Base-by-base conservation (phyloP, 2,888 invertebrate genomes). In the Limnephilus rhombicus region DNA sequence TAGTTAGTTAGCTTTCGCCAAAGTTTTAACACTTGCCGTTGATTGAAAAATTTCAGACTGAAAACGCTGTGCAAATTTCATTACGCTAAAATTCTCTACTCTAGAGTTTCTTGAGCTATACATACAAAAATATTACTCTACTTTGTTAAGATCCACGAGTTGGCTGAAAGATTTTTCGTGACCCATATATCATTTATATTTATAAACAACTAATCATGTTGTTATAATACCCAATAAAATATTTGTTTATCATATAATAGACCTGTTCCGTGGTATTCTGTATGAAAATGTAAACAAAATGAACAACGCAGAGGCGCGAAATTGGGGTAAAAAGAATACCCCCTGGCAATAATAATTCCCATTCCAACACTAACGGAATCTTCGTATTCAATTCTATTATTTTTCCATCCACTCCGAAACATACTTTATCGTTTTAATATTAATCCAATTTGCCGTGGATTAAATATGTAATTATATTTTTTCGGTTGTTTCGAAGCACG, bases 371-470 rank as follows among this genome's bases (percentile, higher is more conserved):
- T n/a, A 86, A 86, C 86, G 68, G 49, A 92, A 90, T 90, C 90
- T 90, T 89, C 91, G 87, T 91, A 92, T 90, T 85, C 91, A 90
- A 92, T 92, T 92, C 90, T 92, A 91, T 92, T 93, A 92, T 93
- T 93, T 93, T 93, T 86, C 92, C 85, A 89, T 87, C 91, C 95
- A 94, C 94, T 95, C 95, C 95, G 95, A 89, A 93, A 93, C 92
- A 92, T 93, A 93, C 93, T 93, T 93, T 92, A 95, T 96, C 93
- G 93, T 95, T 94, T 95, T 95, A 95, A 95, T 96, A 96, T 96
- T 96, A 96, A 96, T 96, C 96, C 96, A 96, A 96, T 96, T 96
- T 96, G 95, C 95, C 94, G 95, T 94, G 96, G 96, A 96, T 96
- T 96, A 96, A 96, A 95, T 95, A 95, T 95, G 96, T 96, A 96